Evolutionary conservation across 2,113 vertebrate species (phyloP).

Genomic region (Megaceryle maxima): DNA sequence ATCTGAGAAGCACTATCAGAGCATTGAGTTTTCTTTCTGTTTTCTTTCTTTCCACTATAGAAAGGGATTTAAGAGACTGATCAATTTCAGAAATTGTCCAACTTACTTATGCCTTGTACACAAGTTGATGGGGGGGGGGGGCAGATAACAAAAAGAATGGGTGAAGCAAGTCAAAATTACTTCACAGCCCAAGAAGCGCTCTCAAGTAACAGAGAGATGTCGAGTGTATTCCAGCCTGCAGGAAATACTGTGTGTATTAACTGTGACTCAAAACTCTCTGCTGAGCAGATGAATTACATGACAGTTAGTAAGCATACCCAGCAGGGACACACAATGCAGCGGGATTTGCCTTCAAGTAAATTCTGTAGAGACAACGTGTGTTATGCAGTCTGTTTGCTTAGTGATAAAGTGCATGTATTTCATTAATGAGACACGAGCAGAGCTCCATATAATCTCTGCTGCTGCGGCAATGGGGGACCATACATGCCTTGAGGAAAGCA

Average conservation of each 20-base stretch:
- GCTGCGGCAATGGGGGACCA: background rate
- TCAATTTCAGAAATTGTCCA: background rate
- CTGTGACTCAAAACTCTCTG: background rate
- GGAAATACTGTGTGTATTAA: background rate
- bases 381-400: background rate
- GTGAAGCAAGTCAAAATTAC: background rate
- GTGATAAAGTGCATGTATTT: rapidly evolving
- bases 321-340: rapidly evolving
- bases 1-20: rapidly evolving
- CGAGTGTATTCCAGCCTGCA: background rate
- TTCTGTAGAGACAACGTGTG: background rate
- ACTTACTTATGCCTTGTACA: background rate
- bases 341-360: background rate
- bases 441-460: background rate
- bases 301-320: background rate
- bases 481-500: background rate
- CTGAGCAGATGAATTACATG: background rate
- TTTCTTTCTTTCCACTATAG: background rate
- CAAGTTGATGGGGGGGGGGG: no score
- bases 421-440: background rate
- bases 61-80: background rate
- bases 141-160: background rate
- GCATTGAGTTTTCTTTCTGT: background rate
- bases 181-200: background rate
- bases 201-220: background rate